Base-by-base conservation (phyloP, 2,113 vertebrate species). In the Sinocyclocheilus anshuiensis region DNA sequence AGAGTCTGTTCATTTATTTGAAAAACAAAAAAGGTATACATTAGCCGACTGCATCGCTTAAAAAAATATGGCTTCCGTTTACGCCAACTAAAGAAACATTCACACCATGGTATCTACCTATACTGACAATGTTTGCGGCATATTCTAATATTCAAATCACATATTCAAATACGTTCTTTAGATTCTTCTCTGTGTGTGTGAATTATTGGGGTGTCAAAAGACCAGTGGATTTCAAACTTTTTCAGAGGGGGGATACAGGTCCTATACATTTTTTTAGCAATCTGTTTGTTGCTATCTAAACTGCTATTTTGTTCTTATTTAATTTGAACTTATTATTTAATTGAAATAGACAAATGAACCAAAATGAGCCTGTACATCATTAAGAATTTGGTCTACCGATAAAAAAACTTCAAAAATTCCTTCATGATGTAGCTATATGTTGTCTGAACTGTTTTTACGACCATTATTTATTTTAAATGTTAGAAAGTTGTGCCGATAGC, bases 1-100 rank as follows among this genome's bases (percentile, higher is more conserved):
- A 65, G 76, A 69, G 61, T n/a, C 72, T 81, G 10, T 72, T 63
- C 39, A 86, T 79, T 69, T 63, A 53, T 69, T 82, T 50, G 1
- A 7, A 69, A 33, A 29, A 29, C n/a, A n/a, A 29, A 29, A 76
- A 74, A 55, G 24, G 8, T 72, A 24, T 42, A 15, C 39, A 75
- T 75, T 75, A 45, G 11, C 13, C 39, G 29, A 33, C 29, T 75
- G 11, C 15, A 45, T 45, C 5, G 6, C 22, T 75, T 75, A 48
- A 75, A 20, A 63, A 42, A 61, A 16, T 22, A 63, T 59, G 12
- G 39, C 22, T 7, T 72, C 26, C n/a, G 45, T 71, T 65, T 71
- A 12, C 2, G 26, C 4, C 33, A 61, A 22, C 50, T 33, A 78
- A 55, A 33, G 26, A 55, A 55, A 78, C 48, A 57, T n/a, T 79